Conservation (phyloP, 2,797 vertebrate species). For the Crocodylus rhombifer region DNA sequence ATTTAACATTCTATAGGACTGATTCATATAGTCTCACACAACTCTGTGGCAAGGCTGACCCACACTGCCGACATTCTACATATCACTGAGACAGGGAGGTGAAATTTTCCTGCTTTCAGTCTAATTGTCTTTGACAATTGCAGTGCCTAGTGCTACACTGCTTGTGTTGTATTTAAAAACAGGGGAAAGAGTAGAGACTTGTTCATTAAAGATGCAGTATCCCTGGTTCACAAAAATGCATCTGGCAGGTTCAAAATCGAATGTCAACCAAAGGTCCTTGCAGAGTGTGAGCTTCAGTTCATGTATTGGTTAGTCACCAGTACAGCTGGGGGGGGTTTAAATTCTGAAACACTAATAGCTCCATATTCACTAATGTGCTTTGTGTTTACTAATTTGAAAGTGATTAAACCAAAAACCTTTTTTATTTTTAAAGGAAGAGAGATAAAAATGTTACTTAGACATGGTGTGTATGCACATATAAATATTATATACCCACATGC, state of each 20-base stretch:
- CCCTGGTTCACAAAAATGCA: constrained; percentile 85
- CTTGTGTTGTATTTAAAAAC: constrained; percentile 88
- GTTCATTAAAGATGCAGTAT: constrained; percentile 89
- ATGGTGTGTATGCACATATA: constrained; percentile 77
- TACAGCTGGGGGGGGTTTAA: constrained; percentile 73
- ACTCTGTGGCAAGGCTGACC: constrained; percentile 85
- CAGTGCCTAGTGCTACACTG: constrained; percentile 84
- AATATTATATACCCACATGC: constrained; percentile 77
- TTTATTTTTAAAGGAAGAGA: constrained; percentile 70
- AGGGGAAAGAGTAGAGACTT: constrained; percentile 85
- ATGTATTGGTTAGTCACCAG: constrained; percentile 82
- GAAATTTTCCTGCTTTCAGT: constrained; percentile 86
- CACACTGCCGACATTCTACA: constrained; percentile 86
- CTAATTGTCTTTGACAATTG: constrained; percentile 88
- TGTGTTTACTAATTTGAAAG: constrained; percentile 77
- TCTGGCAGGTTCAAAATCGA: constrained; percentile 88
- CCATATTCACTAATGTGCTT: constrained; percentile 80
- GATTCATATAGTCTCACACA: constrained; percentile 86
- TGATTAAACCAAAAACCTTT: constrained; percentile 68
- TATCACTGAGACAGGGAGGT: constrained; percentile 87
- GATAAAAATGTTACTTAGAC: constrained; percentile 69
- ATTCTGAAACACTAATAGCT: constrained; percentile 79
- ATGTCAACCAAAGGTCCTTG: constrained; percentile 87
- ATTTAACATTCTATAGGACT: constrained; percentile 88
- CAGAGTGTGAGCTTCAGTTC: constrained; percentile 83